A percentile compares a stretch with the other conserved stretches of the same genome.
Conservation (phyloP, 2,888 invertebrate genomes). For the Gymnocheta viridis region DNA sequence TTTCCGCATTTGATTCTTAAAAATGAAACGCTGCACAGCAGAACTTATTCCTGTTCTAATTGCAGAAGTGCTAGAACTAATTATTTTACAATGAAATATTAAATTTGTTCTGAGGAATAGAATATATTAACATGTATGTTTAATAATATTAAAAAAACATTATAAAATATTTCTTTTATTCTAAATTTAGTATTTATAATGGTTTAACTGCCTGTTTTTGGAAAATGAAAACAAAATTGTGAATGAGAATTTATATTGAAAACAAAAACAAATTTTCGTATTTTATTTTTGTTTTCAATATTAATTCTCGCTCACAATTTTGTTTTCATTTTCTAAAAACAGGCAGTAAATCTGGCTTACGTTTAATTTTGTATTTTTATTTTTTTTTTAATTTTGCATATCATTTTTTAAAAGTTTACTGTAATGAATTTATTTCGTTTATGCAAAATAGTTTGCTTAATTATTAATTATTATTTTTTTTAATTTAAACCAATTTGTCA, state of each 20-base stretch:
- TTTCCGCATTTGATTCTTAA: too few relatives aligned
- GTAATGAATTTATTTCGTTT: conserved; percentile 28
- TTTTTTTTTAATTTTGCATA: conserved; percentile 10
- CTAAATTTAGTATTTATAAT: too few relatives aligned
- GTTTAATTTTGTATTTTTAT: not conserved
- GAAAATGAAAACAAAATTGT: too few relatives aligned
- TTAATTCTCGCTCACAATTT: too few relatives aligned
- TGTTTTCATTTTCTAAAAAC: too few relatives aligned
- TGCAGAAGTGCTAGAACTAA: not conserved
- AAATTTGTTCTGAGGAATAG: not conserved
- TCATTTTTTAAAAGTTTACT: conserved; percentile 9
- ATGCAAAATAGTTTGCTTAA: conserved; percentile 38
- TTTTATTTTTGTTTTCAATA: too few relatives aligned
- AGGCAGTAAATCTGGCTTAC: conserved; percentile 7
- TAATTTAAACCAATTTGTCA: conserved; percentile 46
- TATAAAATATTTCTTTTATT: too few relatives aligned
- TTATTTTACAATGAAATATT: not conserved
- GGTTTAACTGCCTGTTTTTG: too few relatives aligned
- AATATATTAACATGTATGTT: not conserved
- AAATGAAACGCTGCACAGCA: too few relatives aligned
- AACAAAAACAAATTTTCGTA: too few relatives aligned
- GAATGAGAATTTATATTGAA: too few relatives aligned
- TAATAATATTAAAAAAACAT: too few relatives aligned
- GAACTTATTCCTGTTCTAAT: not conserved
- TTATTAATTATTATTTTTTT: conserved; percentile 31